Evolutionary conservation across 2,888 invertebrate species (phyloP).

Genomic region (Drosophila recens): DNA sequence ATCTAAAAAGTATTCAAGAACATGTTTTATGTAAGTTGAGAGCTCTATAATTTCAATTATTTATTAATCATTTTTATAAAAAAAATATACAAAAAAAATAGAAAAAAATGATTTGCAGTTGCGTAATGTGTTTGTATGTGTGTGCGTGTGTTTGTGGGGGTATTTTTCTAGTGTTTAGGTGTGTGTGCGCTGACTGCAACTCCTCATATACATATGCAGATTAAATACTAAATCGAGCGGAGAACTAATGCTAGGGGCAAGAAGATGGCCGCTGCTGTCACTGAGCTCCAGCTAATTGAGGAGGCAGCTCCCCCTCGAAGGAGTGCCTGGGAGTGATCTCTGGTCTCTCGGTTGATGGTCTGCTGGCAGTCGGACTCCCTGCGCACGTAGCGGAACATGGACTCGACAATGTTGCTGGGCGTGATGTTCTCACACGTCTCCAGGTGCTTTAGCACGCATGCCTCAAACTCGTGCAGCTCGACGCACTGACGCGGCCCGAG

Average conservation of each 20-base stretch:
- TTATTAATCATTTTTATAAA: too few species aligned
- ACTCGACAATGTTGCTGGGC: constrained; percentile 91
- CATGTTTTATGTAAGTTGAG: too few species aligned
- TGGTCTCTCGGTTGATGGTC: constrained; percentile 53
- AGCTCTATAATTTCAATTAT: too few species aligned
- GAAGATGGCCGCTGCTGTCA: not conserved
- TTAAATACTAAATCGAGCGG: constrained; percentile 6
- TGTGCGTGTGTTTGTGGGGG: not conserved
- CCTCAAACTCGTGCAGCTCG: constrained; percentile 78
- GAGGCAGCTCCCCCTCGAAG: not conserved
- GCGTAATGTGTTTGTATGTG: not conserved
- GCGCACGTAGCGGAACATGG: constrained; percentile 90
- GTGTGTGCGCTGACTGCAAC: not conserved
- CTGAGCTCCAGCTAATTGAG: not conserved
- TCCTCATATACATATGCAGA: not conserved
- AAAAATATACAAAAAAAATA: constrained; percentile 5
- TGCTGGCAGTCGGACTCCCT: constrained; percentile 88
- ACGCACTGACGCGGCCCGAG: constrained; percentile 86
- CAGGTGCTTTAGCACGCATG: constrained; percentile 74
- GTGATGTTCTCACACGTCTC: constrained; percentile 90
- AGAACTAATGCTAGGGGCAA: constrained; percentile 1
- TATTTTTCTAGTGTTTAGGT: not conserved
- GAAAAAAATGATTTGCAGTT: not conserved
- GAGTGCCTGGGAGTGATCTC: constrained; percentile 18
- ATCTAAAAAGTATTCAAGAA: too few species aligned